These are phyloP conservation scores for Protosalanx chinensis DNA, from an alignment of 2,797 vertebrate genomes.

Conservation along the genomic window DNA sequence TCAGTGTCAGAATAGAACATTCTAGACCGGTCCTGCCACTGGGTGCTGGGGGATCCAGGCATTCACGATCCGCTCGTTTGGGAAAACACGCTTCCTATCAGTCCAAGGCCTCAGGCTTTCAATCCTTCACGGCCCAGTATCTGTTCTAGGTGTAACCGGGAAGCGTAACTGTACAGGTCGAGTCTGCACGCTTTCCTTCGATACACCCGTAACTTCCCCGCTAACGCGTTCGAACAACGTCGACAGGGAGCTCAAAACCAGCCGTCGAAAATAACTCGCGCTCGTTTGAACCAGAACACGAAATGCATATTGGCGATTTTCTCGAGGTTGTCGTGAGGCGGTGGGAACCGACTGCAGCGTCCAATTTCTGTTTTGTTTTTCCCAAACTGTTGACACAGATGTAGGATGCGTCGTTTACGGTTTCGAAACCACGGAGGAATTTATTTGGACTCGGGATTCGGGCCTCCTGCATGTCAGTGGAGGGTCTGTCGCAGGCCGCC, in stretches of 20 bases:
- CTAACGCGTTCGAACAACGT: background rate
- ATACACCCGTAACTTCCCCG: too few species aligned
- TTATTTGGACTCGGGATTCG: conserved; percentile 24
- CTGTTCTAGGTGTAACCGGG: too few species aligned
- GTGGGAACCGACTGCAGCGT: conserved; percentile 22
- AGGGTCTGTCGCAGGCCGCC: conserved; percentile 9
- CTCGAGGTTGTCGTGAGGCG: conserved; percentile 14
- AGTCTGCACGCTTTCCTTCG: too few species aligned
- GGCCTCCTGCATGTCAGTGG: conserved; percentile 1
- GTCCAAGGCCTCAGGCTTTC: background rate
- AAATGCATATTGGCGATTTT: conserved; percentile 9
- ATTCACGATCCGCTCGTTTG: background rate
- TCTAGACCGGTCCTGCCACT: background rate
- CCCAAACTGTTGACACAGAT: conserved; percentile 38
- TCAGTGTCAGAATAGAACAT: background rate
- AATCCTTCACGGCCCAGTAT: too few species aligned
- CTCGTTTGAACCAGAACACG: conserved; percentile 16
- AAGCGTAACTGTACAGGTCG: too few species aligned
- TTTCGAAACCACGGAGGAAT: conserved; percentile 32
- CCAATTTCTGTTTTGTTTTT: conserved; percentile 11
- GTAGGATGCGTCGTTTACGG: conserved; percentile 33
- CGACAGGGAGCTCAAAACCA: conserved; percentile 16
- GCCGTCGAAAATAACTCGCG: conserved; percentile 9
- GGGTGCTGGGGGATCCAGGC: background rate
- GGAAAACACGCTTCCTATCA: too few species aligned